These are phyloP conservation scores for Poicephalus meyeri DNA, from an alignment of 2,113 vertebrate genomes.

Conservation along the genomic window DNA sequence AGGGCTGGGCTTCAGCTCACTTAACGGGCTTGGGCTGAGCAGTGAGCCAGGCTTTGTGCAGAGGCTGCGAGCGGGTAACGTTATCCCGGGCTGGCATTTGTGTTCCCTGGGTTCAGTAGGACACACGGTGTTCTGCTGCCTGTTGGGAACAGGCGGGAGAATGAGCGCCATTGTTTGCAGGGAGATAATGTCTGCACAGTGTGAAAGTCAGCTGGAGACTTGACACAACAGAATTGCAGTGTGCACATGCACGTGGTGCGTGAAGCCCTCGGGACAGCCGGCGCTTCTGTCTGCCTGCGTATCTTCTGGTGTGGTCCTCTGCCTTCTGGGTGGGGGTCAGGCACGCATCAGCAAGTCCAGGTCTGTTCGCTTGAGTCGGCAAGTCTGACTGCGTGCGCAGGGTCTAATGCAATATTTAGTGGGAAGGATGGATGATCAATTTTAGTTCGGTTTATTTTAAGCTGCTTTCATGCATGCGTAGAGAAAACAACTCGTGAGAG, in stretches of 20 bases:
- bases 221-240: not conserved
- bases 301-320: not conserved
- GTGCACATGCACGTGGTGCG: not conserved
- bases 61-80: not conserved
- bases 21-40: not conserved
- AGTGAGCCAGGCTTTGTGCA: not conserved
- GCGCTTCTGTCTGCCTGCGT: rapidly evolving
- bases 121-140: not conserved
- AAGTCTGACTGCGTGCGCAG: rapidly evolving
- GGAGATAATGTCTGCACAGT: slow-evolving; percentile 24
- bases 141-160: not conserved
- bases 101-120: not conserved
- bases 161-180: slow-evolving; percentile 27
- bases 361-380: not conserved
- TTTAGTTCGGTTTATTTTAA: not conserved
- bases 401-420: rapidly evolving
- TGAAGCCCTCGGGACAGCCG: not conserved
- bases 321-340: not conserved
- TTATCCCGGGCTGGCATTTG: not conserved
- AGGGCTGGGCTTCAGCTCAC: not conserved
- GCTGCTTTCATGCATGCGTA: rapidly evolving
- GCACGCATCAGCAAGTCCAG: not conserved
- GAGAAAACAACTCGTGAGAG: not conserved
- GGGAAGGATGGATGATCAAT: not conserved
- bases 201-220: slow-evolving; percentile 32